Base-by-base conservation (phyloP, 2,113 vertebrate genomes). In the Mobula birostris region DNA sequence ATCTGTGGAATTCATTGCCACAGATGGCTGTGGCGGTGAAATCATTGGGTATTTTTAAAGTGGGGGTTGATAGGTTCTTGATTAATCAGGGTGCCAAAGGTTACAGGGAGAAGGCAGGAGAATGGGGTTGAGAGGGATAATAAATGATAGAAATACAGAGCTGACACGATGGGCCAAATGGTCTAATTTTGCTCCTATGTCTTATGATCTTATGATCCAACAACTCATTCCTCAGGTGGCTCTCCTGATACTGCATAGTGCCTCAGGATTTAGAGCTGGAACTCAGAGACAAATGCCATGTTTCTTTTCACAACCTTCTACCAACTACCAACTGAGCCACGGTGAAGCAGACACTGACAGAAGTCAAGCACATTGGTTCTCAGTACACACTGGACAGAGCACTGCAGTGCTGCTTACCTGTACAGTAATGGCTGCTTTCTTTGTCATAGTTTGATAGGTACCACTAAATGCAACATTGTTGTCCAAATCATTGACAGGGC, bases 371-470 rank as follows among this genome's bases (percentile, higher is more conserved):
- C 48, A 88, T 11, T 63, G 27, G 83, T 87, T 87, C 12, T 63
- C 83, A 48, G 48, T 48, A 48, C 15, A 61, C 14, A 29, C 4
- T 4, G 29, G 48, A 87, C 27, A n/a, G 24, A 87, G 12, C 12
- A 24, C 29, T 1, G 6, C n/a, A 24, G 70, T 11, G 32, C 21
- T 27, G n/a, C 85, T 63, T 96, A 99, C 99, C 99, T 99, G 99
- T 94, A 99, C 99, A 0, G 99, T 99, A 96, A 99, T 99, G 94
- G 99, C 99, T 0, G 97, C 98, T 95, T 98, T 99, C 97, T 98
- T 99, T 0, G 99, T 99, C 98, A 99, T 99, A 0, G 99, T 99
- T 97, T 99, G 99, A 96, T 99, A 99, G 97, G 99, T 99, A 95
- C 99, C 99, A 0, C 98, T 98, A 95, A 99, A 99, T 94, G 98